Evolutionary conservation across 2,113 vertebrate species (phyloP).

Genomic region (Sialia sialis): DNA sequence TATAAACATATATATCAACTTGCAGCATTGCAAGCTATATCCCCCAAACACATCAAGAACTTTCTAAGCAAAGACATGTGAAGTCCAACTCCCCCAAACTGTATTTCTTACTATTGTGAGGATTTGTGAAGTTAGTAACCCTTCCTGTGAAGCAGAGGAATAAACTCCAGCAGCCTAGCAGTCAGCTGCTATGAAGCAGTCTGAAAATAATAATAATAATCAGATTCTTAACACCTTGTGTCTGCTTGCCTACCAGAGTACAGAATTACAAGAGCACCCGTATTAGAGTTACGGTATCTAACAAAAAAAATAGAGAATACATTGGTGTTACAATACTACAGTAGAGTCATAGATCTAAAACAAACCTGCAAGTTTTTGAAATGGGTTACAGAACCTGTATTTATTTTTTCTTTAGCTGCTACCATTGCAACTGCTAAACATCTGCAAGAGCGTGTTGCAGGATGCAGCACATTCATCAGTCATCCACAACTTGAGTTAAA

Average conservation of each 20-base stretch:
- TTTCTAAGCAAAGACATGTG: neutral
- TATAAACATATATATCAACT: neutral
- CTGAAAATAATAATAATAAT: neutral
- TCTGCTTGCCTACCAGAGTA: neutral
- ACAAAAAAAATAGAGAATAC: neutral
- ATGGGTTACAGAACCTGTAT: neutral
- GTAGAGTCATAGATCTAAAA: neutral
- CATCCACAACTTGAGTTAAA: neutral
- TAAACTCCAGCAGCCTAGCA: neutral
- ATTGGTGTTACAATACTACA: neutral
- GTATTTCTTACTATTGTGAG: neutral
- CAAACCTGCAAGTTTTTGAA: rapidly evolving
- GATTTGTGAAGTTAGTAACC: neutral
- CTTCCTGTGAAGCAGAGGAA: neutral
- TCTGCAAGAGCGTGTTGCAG: neutral
- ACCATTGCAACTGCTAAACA: neutral
- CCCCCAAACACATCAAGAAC: neutral
- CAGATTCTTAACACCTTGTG: neutral
- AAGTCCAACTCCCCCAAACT: neutral
- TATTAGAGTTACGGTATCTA: neutral
- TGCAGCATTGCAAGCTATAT: neutral
- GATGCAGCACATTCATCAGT: neutral
- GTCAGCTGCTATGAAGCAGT: neutral
- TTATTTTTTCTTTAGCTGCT: neutral
- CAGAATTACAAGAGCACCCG: neutral